A percentile compares a stretch with the other conserved stretches of the same genome.
phyloP scores from a whole-genome alignment of 2,797 vertebrate genomes.

The Cirrhinus mrigala region DNA sequence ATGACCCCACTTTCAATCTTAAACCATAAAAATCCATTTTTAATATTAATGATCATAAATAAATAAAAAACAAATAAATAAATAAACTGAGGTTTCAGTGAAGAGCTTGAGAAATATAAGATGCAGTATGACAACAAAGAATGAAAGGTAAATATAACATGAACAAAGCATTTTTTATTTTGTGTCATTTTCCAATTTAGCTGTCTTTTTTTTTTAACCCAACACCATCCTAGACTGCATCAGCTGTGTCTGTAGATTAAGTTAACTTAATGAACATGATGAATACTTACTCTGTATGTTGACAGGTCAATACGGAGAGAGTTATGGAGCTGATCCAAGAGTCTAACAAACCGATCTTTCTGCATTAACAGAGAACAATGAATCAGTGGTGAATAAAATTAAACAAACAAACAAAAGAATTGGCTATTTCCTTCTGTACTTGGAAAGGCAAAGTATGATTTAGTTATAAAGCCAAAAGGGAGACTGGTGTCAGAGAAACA shows the following conservation, averaged over 20 bases:
- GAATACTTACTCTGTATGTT: constrained; percentile 89
- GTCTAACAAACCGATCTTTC: constrained; percentile 96
- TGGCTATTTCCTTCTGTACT: background rate
- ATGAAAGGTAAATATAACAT: background rate
- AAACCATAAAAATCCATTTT: background rate
- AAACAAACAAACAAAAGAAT: constrained; percentile 2
- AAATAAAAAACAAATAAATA: background rate
- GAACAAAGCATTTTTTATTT: background rate
- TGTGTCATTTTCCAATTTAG: background rate
- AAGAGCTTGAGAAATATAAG: background rate
- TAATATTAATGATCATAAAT: no score
- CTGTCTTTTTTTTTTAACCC: background rate
- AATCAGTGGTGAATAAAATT: background rate
- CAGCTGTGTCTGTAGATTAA: background rate
- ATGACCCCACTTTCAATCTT: background rate
- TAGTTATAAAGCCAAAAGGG: background rate
- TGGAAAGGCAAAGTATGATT: background rate
- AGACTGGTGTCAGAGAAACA: no score
- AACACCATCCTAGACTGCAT: background rate
- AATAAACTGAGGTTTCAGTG: background rate
- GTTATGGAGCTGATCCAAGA: constrained; percentile 97
- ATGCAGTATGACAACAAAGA: background rate
- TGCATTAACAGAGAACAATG: constrained; percentile 65
- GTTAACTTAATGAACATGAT: background rate
- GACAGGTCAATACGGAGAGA: constrained; percentile 97